Evolutionary conservation across 1,140 invertebrate species (phyloP).

Genomic region (Batillaria attramentaria): DNA sequence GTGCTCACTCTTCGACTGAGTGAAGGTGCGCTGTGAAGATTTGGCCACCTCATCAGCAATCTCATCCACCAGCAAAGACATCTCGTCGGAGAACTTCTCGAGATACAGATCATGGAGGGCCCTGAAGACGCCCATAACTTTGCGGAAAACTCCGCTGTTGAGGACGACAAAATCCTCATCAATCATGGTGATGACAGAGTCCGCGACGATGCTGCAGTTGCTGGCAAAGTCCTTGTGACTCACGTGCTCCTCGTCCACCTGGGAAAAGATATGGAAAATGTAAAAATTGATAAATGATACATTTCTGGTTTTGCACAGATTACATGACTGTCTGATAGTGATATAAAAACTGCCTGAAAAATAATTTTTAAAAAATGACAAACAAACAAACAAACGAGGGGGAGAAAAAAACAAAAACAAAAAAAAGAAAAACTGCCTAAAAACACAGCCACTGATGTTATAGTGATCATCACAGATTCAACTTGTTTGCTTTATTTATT

Average conservation of each 20-base stretch:
- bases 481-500: too few relatives aligned
- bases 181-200: constrained; percentile 64
- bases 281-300: too few relatives aligned
- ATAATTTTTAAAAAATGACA: neutral
- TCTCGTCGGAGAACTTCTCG: constrained; percentile 67
- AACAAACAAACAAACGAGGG: neutral
- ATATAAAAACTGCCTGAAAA: too few relatives aligned
- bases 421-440: too few relatives aligned
- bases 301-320: too few relatives aligned
- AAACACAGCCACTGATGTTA: too few relatives aligned
- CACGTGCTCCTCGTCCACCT: constrained; percentile 51
- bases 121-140: constrained; percentile 41
- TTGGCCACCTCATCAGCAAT: constrained; percentile 58
- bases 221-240: constrained; percentile 57
- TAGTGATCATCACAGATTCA: too few relatives aligned
- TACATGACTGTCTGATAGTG: too few relatives aligned
- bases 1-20: constrained; percentile 43
- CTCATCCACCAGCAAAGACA: constrained; percentile 65
- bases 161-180: constrained; percentile 66
- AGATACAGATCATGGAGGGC: constrained; percentile 65
- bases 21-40: constrained; percentile 38
- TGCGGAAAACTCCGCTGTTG: constrained; percentile 62
- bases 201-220: constrained; percentile 58
- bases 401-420: too few relatives aligned
- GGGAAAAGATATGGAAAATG: too few relatives aligned